Base-by-base conservation (phyloP, 2,797 vertebrate genomes). In the Eulemur mongoz region DNA sequence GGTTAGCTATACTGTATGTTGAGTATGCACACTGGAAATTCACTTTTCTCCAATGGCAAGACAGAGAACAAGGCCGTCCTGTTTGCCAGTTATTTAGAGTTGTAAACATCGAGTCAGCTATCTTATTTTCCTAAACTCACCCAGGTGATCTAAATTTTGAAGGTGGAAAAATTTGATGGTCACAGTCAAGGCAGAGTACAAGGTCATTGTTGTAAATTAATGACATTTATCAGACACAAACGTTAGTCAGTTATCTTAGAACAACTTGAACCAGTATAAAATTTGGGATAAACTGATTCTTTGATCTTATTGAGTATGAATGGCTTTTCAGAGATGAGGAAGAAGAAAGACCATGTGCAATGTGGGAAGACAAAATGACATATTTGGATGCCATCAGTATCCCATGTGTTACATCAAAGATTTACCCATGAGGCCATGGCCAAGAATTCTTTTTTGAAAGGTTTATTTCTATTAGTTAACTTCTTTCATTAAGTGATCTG, bases 21-120 rank as follows among this genome's bases (percentile, higher is more conserved):
- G 75, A 89, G 52, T 67, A 92, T 69, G 93, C 90, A 40, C 61
- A 57, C 54, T 96, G 89, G 90, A 98, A 98, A 97, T 94, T 80
- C 27, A 65, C 59, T 95, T 97, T 97, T 65, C 43, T 0, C 17
- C 15, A 89, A 35, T 1, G 80, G 54, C 78, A 94, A 94, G 61
- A 86, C 69, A 87, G 32, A 65, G 40, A 95, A 89, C 57, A 93
- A 97, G 61, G 30, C 48, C 79, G 48, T 32, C 18, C 38, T 91
- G 23, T 95, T 97, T 93, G 22, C 79, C n/a, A 38, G 22, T 70
- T 94, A 93, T 91, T 84, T 76, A 89, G 63, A 83, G 70, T 97
- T 50, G 61, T 91, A 94, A 97, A 94, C 65, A 94, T 38, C 0
- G 3, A 3, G 50, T 22, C 78, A 81, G 73, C 89, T 96, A 30